A percentile compares a stretch with the other conserved stretches of the same genome.
phyloP scores from a whole-genome alignment of 1,140 invertebrate species.

The Ceratitis capitata region DNA sequence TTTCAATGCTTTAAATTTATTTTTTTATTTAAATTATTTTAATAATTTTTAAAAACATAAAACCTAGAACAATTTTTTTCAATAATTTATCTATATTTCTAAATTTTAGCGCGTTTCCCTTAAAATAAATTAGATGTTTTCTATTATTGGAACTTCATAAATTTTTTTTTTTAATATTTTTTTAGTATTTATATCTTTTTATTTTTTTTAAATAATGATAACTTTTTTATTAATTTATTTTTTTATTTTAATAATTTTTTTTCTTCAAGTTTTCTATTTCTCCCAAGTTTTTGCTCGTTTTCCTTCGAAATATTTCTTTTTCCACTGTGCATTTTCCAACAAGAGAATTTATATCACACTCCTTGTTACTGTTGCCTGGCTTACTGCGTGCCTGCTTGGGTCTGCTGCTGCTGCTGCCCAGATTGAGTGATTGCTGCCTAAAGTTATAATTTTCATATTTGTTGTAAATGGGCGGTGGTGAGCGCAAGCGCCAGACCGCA shows the following conservation, averaged over 20 bases:
- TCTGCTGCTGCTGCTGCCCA: conserved; percentile 40
- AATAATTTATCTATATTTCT: too few relatives aligned
- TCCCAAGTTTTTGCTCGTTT: too few relatives aligned
- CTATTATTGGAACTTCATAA: too few relatives aligned
- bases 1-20: too few relatives aligned
- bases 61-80: too few relatives aligned
- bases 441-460: conserved; percentile 66
- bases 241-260: neutral
- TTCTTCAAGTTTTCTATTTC: neutral
- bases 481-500: neutral
- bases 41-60: too few relatives aligned
- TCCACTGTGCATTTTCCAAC: neutral
- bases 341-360: neutral
- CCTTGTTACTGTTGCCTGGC: neutral
- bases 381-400: neutral
- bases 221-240: neutral
- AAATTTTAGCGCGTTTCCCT: too few relatives aligned
- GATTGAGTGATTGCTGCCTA: conserved; percentile 66
- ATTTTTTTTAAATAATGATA: neutral
- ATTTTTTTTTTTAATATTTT: neutral
- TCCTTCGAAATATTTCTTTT: too few relatives aligned
- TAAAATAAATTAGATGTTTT: too few relatives aligned
- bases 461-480: conserved; percentile 42
- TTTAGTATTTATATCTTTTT: neutral
- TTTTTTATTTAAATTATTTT: too few relatives aligned